These are phyloP conservation scores for Bos javanicus DNA, from an alignment of 2,113 vertebrate genomes.

Conservation along the genomic window DNA sequence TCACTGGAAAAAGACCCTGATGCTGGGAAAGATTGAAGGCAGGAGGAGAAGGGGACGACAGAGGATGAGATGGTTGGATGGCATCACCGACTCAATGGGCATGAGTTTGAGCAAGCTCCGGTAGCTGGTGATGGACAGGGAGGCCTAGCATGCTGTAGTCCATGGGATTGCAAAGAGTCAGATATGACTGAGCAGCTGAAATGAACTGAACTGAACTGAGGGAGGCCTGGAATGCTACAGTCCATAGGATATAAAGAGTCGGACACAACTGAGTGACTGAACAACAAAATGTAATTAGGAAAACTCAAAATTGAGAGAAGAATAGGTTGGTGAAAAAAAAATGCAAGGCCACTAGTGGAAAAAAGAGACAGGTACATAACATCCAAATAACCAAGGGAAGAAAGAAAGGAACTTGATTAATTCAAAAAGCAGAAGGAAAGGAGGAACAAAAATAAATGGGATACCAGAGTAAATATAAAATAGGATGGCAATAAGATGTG, in stretches of 20 bases:
- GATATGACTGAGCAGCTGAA: background rate
- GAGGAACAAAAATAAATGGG: background rate
- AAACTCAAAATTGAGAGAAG: background rate
- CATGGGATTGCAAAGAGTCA: background rate
- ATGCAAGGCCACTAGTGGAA: background rate
- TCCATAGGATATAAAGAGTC: background rate
- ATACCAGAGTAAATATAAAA: background rate
- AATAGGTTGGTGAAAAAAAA: background rate
- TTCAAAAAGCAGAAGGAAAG: background rate
- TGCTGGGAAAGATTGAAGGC: background rate
- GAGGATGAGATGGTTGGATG: background rate
- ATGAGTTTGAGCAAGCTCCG: background rate
- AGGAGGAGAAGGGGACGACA: background rate
- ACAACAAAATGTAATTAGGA: background rate
- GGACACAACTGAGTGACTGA: background rate
- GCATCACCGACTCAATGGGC: background rate
- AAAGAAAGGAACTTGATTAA: background rate
- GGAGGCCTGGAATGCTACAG: background rate
- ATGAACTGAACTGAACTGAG: background rate
- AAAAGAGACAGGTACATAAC: background rate
- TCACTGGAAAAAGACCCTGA: background rate
- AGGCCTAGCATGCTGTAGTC: background rate
- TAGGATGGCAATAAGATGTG: background rate
- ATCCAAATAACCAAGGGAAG: conserved; percentile 2
- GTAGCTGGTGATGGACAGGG: background rate